Percentiles rank a stretch among this genome's conserved stretches.
phyloP scores from a whole-genome alignment of 1,140 invertebrate species.

The Nautilus pompilius region DNA sequence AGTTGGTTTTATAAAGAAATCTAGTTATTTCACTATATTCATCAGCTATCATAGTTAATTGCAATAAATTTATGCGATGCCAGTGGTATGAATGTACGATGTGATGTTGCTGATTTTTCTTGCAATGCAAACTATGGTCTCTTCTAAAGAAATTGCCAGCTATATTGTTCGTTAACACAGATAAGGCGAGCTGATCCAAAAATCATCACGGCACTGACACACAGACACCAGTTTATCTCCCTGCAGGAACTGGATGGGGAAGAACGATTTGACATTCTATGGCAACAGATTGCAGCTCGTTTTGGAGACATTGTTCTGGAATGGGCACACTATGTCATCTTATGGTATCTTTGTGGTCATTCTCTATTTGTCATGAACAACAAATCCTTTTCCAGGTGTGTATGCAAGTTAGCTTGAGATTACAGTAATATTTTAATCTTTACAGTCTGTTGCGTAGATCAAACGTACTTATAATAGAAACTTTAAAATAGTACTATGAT shows the following conservation, averaged over 20 bases:
- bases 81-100: background rate
- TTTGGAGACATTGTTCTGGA: slow-evolving; percentile 1
- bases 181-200: background rate
- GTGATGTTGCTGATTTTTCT: too few species aligned
- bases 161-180: background rate
- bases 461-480: too few species aligned
- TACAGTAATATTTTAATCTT: too few species aligned
- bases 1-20: too few species aligned
- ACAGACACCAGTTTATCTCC: slow-evolving; percentile 1
- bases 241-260: background rate
- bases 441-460: too few species aligned
- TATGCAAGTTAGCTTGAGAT: background rate
- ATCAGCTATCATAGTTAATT: too few species aligned
- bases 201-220: slow-evolving; percentile 4
- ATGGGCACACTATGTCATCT: background rate
- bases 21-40: too few species aligned
- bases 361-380: slow-evolving; percentile 4
- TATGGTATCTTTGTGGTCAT: slow-evolving; percentile 3
- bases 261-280: background rate
- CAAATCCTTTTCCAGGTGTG: background rate
- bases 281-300: background rate
- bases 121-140: too few species aligned
- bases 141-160: too few species aligned
- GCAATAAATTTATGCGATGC: too few species aligned
- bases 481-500: too few species aligned